Conservation (phyloP, 2,797 vertebrate species). For the Melanogrammus aeglefinus region DNA sequence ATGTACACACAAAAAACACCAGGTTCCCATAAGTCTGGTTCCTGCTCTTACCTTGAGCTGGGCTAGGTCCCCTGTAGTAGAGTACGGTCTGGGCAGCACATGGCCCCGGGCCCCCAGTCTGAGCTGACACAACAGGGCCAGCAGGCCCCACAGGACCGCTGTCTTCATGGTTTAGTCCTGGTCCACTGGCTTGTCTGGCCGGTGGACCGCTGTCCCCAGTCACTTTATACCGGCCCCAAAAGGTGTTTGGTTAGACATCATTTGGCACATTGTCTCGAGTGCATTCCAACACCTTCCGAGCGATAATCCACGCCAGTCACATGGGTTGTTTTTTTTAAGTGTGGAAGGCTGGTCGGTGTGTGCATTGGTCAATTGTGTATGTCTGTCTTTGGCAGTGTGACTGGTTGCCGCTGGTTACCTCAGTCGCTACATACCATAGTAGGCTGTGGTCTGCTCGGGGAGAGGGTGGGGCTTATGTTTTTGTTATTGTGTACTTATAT, state of each 20-base stretch:
- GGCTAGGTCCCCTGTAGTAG: slow-evolving; percentile 61
- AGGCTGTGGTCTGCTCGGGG: neutral
- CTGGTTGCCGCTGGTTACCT: neutral
- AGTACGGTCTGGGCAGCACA: slow-evolving; percentile 61
- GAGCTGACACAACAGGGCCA: slow-evolving; percentile 74
- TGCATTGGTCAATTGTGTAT: slow-evolving; percentile 7
- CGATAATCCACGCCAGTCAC: slow-evolving; percentile 71
- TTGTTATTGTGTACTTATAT: neutral
- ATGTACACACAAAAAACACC: neutral
- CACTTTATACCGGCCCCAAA: neutral
- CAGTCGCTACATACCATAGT: neutral
- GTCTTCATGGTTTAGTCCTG: slow-evolving; percentile 66
- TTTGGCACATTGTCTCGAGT: slow-evolving; percentile 72
- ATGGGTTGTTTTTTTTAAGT: slow-evolving; percentile 76
- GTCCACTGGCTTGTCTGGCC: slow-evolving; percentile 15
- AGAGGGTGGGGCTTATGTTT: neutral
- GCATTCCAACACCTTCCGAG: slow-evolving; percentile 79
- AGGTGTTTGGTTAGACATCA: slow-evolving; percentile 60
- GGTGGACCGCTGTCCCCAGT: neutral
- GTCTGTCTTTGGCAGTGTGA: neutral
- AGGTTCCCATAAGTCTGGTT: neutral
- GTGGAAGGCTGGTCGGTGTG: slow-evolving; percentile 56
- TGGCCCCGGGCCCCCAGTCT: slow-evolving; percentile 54
- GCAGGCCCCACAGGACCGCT: slow-evolving; percentile 63
- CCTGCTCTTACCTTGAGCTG: slow-evolving; percentile 79